These are phyloP conservation scores for Galbula dea DNA, from an alignment of 2,113 vertebrate genomes.

Conservation along the genomic window DNA sequence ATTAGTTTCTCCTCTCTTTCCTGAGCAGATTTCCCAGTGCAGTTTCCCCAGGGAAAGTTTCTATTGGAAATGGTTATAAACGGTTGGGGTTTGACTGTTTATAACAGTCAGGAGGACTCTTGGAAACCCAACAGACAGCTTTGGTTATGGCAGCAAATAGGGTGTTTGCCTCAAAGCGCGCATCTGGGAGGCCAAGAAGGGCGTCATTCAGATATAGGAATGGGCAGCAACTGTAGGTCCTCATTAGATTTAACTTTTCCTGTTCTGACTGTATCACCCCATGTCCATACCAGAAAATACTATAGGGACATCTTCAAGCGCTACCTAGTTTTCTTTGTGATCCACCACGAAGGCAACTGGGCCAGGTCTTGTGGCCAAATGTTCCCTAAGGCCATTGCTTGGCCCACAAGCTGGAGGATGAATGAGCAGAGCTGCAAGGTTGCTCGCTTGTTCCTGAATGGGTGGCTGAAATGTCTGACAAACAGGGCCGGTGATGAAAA, in stretches of 20 bases:
- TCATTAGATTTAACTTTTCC: neutral
- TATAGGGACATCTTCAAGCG: neutral
- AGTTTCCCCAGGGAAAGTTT: neutral
- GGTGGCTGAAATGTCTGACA: neutral
- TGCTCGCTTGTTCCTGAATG: neutral
- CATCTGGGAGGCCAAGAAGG: neutral
- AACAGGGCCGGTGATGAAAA: neutral
- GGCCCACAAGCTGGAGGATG: neutral
- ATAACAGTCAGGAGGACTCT: neutral
- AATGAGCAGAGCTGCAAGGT: neutral
- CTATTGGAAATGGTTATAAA: rapidly evolving
- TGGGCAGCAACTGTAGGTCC: neutral
- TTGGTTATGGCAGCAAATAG: neutral
- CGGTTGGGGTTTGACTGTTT: neutral
- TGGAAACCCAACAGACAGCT: neutral
- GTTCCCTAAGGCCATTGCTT: rapidly evolving
- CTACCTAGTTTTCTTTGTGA: neutral
- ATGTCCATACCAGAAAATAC: neutral
- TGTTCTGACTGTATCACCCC: neutral
- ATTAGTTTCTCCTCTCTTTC: neutral
- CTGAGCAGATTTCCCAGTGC: neutral
- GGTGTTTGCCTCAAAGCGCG: neutral
- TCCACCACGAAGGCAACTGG: neutral
- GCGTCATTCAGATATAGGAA: rapidly evolving
- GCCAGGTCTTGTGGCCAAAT: rapidly evolving